Evolutionary conservation across 2,113 vertebrate species (phyloP).

Genomic region (Phocoena sinus): DNA sequence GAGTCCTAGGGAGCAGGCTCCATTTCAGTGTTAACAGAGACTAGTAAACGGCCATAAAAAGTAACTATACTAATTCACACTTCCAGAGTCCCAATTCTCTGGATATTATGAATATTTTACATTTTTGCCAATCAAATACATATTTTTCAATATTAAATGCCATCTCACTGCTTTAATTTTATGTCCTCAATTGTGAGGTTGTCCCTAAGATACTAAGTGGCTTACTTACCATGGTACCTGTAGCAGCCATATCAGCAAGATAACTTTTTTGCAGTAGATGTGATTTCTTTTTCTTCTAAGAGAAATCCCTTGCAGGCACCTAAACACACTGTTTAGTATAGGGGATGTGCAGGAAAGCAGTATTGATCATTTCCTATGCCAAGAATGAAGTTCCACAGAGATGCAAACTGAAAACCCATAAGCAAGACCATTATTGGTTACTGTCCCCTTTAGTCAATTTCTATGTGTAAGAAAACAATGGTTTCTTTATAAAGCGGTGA

Average conservation of each 20-base stretch:
- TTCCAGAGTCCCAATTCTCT: background rate
- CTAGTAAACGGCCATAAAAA: background rate
- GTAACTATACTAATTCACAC: background rate
- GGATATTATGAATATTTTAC: background rate
- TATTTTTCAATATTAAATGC: background rate
- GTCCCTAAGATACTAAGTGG: background rate
- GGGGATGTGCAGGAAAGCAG: background rate
- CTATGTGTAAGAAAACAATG: background rate
- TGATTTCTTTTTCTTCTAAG: background rate
- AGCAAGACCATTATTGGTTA: background rate
- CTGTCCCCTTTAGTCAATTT: background rate
- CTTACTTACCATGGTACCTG: background rate
- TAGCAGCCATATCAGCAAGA: background rate
- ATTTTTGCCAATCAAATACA: background rate
- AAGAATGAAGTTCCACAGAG: background rate
- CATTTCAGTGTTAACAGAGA: background rate
- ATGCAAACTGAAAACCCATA: background rate
- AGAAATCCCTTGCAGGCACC: background rate
- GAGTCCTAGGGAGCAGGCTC: background rate
- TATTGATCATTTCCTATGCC: background rate
- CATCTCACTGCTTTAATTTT: background rate
- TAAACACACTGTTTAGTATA: background rate
- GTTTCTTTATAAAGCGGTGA: background rate
- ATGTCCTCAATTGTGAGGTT: background rate
- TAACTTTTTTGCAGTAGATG: background rate